Base-by-base conservation (phyloP, 2,113 vertebrate species). In the Salminus brasiliensis region DNA sequence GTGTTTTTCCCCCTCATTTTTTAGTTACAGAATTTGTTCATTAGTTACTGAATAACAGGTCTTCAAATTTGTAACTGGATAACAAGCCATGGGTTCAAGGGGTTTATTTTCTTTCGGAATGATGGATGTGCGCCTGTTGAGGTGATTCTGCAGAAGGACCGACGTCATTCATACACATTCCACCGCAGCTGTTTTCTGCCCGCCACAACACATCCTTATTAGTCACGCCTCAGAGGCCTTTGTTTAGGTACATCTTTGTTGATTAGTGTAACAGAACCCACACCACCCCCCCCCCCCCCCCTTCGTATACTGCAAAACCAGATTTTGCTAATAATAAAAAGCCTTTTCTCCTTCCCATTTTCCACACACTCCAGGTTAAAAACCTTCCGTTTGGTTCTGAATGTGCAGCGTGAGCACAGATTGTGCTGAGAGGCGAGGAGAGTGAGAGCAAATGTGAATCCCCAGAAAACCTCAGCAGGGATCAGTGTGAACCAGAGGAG, bases 121-220 rank as follows among this genome's bases (percentile, higher is more conserved):
- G 21, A 18, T 43, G 25, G 70, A 16, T 75, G 29, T 16, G 9
- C 29, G 73, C 63, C 47, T 52, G 9, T 16, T 27, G 25, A 25
- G 60, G 52, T 76, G 60, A 76, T 34, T 52, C 27, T 66, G 45
- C 29, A 23, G n/a, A n/a, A n/a, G n/a, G n/a, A n/a, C n/a, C n/a
- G n/a, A n/a, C 27, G 55, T 43, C 36, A 43, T 74, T 49, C 21
- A 49, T 16, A 63, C 1, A 0, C 43, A 52, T 36, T 65, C 13
- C 43, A 65, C 59, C 30, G 66, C 60, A 11, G 10, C 41, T 45
- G 18, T 30, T 18, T 65, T 13, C 25, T 0, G 8, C 29, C 12
- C 11, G 2, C 21, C 23, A 0, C 10, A 1, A 75, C 29, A 13
- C 15, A 43, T 16, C 7, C 11, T 49, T 74, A 36, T 30, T 60